A percentile compares a stretch with the other conserved stretches of the same genome.
phyloP scores from a whole-genome alignment of 2,888 invertebrate species.

The Idaea biselata region DNA sequence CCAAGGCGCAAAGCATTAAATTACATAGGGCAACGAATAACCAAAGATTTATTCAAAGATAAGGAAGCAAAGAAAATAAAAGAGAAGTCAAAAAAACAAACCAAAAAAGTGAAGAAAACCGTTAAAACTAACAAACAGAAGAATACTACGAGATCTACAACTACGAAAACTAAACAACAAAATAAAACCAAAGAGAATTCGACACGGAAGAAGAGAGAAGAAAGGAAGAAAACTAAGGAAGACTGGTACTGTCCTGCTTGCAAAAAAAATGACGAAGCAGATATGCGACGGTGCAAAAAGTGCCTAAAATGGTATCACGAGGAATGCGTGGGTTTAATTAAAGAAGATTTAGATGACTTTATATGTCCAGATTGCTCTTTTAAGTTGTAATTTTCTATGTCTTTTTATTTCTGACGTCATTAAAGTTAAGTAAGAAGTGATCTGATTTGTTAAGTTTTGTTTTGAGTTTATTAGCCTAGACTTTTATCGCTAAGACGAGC shows the following conservation, averaged over 20 bases:
- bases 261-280: slow-evolving; percentile 5
- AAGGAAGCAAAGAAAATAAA: slow-evolving; percentile 6
- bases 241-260: slow-evolving; percentile 14
- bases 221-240: neutral
- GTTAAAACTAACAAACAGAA: slow-evolving; percentile 1
- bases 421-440: slow-evolving; percentile 2
- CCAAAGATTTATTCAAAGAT: slow-evolving; percentile 11
- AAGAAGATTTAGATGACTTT: slow-evolving; percentile 2
- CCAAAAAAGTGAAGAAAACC: slow-evolving; percentile 1
- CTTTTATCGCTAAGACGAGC: slow-evolving; percentile 1
- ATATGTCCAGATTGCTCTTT: neutral
- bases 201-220: neutral
- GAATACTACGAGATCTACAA: slow-evolving; percentile 4
- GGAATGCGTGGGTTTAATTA: slow-evolving; percentile 9
- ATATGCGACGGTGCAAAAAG: slow-evolving; percentile 11
- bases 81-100: slow-evolving; percentile 5
- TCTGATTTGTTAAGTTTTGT: neutral
- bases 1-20: slow-evolving; percentile 10
- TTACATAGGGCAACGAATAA: slow-evolving; percentile 10
- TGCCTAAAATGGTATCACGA: slow-evolving; percentile 14
- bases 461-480: slow-evolving; percentile 1
- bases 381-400: slow-evolving; percentile 1
- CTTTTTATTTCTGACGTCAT: slow-evolving; percentile 1
- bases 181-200: slow-evolving; percentile 5
- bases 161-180: slow-evolving; percentile 3